Evolutionary conservation across 2,113 vertebrate species (phyloP).

Genomic region (Alosa alosa): DNA sequence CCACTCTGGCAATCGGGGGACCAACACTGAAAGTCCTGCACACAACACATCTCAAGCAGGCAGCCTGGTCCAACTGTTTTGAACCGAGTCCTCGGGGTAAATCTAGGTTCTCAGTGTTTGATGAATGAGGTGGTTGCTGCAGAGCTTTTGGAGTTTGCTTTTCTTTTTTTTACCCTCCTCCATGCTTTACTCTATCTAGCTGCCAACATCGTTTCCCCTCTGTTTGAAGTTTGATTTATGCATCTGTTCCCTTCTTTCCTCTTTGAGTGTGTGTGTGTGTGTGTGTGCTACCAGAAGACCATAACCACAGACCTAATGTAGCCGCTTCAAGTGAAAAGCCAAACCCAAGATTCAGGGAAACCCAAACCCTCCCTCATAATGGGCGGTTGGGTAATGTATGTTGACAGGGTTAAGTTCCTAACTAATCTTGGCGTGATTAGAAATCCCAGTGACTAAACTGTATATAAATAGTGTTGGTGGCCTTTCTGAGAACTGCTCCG

Average conservation of each 20-base stretch:
- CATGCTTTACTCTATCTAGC: constrained; percentile 49
- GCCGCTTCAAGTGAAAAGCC: constrained; percentile 41
- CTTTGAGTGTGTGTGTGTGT: neutral
- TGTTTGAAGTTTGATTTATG: constrained; percentile 67
- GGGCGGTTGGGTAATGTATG: constrained; percentile 41
- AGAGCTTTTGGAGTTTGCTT: constrained; percentile 42
- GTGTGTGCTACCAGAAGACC: constrained; percentile 53
- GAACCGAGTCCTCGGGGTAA: constrained; percentile 41
- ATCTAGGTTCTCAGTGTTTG: constrained; percentile 48
- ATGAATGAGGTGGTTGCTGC: constrained; percentile 59
- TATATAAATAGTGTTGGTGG: constrained; percentile 34
- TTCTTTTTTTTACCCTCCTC: constrained; percentile 27
- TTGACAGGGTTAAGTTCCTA: constrained; percentile 45
- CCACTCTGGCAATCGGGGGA: neutral
- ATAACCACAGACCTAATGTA: constrained; percentile 64
- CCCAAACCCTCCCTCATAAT: constrained; percentile 29
- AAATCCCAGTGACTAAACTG: constrained; percentile 43
- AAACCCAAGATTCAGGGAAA: constrained; percentile 25
- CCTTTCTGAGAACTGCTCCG: constrained; percentile 21
- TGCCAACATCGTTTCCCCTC: constrained; percentile 58
- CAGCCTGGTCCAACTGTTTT: neutral
- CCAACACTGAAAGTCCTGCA: neutral
- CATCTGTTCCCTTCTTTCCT: constrained; percentile 50
- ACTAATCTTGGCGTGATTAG: constrained; percentile 46
- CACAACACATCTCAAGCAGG: constrained; percentile 28